Base-by-base conservation (phyloP, 2,888 invertebrate genomes). In the Synergus gifuensis region DNA sequence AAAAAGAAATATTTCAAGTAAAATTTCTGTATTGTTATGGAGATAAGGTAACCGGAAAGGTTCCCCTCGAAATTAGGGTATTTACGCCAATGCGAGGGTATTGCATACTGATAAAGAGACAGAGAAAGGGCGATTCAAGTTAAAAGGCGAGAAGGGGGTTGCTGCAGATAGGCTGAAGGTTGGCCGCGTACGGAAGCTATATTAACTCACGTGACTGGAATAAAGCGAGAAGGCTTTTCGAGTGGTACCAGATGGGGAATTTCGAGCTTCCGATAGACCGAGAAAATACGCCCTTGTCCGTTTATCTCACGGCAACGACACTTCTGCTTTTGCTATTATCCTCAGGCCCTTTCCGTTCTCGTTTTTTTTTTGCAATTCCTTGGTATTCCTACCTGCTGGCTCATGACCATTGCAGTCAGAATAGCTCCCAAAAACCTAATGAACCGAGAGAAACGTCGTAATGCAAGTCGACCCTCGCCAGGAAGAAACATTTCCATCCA, bases 131-230 rank as follows among this genome's bases (percentile, higher is more conserved):
- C 8, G 46, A 69, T 69, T 46, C 12, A 49, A 73, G 49, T 73
- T 54, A 54, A 54, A 9, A 9, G 28, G 54, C 28, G 28, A 46
- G 46, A 16, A 14, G 5, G 46, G 67, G 46, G 16, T 14, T 44
- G 66, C 42, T 66, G 44, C 14, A 69, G 76, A 78, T 81, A 83
- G 79, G 85, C 82, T 79, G 79, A 85, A 85, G 80, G 83, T 84
- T 79, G 83, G 76, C 82, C 85, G 86, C 85, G 87, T 86, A 87
- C 83, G 83, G 83, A 83, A 83, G 86, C 87, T 86, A 87, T 89
- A 89, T 89, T 88, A 84, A 83, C 80, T 86, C 86, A 86, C 89
- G 89, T 89, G 89, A 87, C 86, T 83, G 79, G 90, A 90, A 88
- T 89, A 84, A 85, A 84, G 84, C 79, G 80, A 76, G 67, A 78